Evolutionary conservation across 2,888 invertebrate genomes (phyloP).

Genomic region (Agrilus mali): DNA sequence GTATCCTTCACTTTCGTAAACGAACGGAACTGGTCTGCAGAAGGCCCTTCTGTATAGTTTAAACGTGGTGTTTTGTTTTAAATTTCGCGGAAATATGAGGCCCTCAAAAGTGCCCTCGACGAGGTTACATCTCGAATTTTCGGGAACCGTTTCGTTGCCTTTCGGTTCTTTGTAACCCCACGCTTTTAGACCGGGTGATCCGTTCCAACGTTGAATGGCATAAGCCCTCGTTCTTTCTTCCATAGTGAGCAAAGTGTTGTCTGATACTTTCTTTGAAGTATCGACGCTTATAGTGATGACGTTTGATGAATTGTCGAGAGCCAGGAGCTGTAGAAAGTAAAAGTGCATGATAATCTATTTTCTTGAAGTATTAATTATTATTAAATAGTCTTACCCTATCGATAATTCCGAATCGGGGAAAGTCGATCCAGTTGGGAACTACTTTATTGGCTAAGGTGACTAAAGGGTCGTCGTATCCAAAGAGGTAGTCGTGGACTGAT

Average conservation of each 20-base stretch:
- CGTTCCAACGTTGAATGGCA: constrained; percentile 50
- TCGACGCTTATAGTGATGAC: constrained; percentile 40
- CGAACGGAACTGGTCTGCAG: constrained; percentile 54
- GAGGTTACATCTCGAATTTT: constrained; percentile 50
- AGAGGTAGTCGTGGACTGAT: constrained; percentile 57
- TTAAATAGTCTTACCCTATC: constrained; percentile 51
- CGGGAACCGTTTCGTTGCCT: constrained; percentile 15
- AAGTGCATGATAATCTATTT: too few relatives aligned
- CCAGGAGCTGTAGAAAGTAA: constrained; percentile 43
- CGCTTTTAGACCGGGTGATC: constrained; percentile 48
- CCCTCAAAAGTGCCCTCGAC: constrained; percentile 61
- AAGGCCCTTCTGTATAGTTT: constrained; percentile 60
- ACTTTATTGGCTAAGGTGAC: constrained; percentile 55
- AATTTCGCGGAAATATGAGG: constrained; percentile 49
- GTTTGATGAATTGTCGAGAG: constrained; percentile 48
- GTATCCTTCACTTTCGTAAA: constrained; percentile 28
- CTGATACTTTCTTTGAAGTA: constrained; percentile 15
- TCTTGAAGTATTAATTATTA: background rate
- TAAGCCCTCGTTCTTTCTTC: constrained; percentile 31
- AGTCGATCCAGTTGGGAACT: constrained; percentile 67
- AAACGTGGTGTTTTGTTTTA: constrained; percentile 42
- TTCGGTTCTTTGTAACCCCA: constrained; percentile 47
- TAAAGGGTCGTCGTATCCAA: constrained; percentile 71
- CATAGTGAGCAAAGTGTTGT: constrained; percentile 17
- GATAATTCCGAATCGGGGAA: constrained; percentile 66